Base-by-base conservation (phyloP, 2,888 invertebrate species). In the Leucophora obtusa region DNA sequence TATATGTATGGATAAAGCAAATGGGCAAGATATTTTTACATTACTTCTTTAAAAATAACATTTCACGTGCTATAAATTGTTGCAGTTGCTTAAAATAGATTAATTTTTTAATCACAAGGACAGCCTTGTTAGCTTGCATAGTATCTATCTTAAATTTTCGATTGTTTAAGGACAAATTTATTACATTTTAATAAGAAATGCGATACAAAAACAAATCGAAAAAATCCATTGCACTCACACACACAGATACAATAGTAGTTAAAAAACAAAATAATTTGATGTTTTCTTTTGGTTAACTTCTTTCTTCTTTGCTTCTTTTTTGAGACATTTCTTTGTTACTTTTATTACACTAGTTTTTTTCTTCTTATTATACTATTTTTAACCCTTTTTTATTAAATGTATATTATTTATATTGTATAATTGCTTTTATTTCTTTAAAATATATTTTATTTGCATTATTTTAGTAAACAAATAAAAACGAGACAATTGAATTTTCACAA, bases 191-290 rank as follows among this genome's bases (percentile, higher is more conserved):
- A 60, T 38, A 38, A 33, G 43, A 76, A 76, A 70, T 33, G 9
- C 58, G 35, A 70, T 65, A 70, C 58, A 53, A 76, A 70, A 76
- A 28, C 28, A 28, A 75, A 62, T 63, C 63, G 70, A 70, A 17
- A 43, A 59, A 2, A 2, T 14, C 18, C 35, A 50, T 28, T 17
- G 21, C 18, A 53, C 14, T 14, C n/a, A 53, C 43, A 18, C 43
- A 7, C 11, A 24, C 17, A 54, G 8, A n/a, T 5, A 54, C 43
- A n/a, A 24, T 9, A 8, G 7, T 10, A 24, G 51, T 65, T 33
- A 28, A 28, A 6, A 28, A 69, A 56, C 53, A 14, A 38, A 54
- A 54, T 15, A 47, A 5, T 28, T 53, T 58, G 28, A 33, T 6
- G 18, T 51, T 38, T 58, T 33, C 58, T 58, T 38, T 58, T 56